Percentiles rank a stretch among this genome's conserved stretches.
Conservation (phyloP, 2,797 vertebrate genomes). For the Psittacula echo region DNA sequence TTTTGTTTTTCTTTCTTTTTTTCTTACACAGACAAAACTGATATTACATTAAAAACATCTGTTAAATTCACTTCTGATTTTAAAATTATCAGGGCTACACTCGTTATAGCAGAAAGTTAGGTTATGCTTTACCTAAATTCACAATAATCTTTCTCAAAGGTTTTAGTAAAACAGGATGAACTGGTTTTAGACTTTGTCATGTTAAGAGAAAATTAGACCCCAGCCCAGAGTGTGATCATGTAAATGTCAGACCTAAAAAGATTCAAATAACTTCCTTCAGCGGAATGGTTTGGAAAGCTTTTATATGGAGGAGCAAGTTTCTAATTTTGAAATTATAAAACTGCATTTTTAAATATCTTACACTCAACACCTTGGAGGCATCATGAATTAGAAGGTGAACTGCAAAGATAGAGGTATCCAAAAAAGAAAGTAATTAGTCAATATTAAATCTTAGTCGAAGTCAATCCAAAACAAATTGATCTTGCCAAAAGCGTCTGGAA, state of each 20-base stretch:
- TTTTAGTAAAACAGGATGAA: background rate
- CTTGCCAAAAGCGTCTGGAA: background rate
- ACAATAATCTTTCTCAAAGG: background rate
- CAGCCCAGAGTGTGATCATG: background rate
- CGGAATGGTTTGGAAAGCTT: background rate
- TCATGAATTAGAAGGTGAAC: background rate
- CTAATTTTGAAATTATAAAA: background rate
- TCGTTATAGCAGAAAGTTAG: background rate
- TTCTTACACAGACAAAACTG: background rate
- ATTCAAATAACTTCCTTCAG: background rate
- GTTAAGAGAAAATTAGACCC: background rate
- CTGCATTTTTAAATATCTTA: background rate
- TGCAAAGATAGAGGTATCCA: background rate
- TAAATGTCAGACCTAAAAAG: background rate
- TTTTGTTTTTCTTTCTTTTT: fast-evolving
- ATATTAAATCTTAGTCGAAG: background rate
- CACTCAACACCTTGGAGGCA: background rate
- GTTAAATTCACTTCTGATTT: background rate
- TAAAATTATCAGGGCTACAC: background rate
- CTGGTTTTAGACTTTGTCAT: background rate
- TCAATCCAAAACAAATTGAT: background rate
- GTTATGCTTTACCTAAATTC: background rate
- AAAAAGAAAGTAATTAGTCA: background rate
- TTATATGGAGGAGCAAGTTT: background rate
- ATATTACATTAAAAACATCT: background rate